Evolutionary conservation across 2,797 vertebrate genomes (phyloP).

Genomic region (Prunella strophiata): DNA sequence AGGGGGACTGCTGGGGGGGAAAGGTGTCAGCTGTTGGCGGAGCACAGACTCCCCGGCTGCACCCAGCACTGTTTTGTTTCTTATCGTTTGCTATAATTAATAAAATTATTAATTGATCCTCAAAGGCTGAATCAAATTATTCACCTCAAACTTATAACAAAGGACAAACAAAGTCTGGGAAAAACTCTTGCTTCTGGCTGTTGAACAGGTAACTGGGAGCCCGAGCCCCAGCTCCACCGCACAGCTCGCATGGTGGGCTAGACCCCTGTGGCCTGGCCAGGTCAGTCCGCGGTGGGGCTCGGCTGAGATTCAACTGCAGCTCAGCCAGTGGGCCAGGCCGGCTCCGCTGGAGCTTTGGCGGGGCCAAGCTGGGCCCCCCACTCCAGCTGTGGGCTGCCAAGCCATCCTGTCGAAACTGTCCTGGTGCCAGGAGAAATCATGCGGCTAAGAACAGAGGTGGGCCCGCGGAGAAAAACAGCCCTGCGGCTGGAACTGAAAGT

Average conservation of each 20-base stretch:
- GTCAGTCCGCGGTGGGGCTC: accelerated
- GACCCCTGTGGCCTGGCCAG: neutral
- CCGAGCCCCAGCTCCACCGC: neutral
- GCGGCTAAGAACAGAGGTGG: neutral
- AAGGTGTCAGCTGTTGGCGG: too few species aligned
- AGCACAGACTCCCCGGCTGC: too few species aligned
- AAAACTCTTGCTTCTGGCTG: neutral
- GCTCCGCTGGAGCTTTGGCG: neutral
- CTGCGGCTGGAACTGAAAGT: neutral
- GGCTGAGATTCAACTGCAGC: neutral
- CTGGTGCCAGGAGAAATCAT: neutral
- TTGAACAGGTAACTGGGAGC: neutral
- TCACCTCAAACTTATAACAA: too few species aligned
- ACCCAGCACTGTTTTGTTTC: too few species aligned
- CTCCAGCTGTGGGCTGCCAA: neutral
- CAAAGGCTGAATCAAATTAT: too few species aligned
- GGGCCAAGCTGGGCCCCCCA: neutral
- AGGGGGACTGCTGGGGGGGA: too few species aligned
- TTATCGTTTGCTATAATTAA: too few species aligned
- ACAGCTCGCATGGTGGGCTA: neutral
- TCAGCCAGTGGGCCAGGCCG: neutral
- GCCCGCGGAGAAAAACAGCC: neutral
- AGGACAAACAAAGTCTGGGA: neutral
- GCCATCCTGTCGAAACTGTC: neutral
- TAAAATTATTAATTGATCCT: too few species aligned